These are phyloP conservation scores for Conistra vaccinii DNA, from an alignment of 2,888 invertebrate species.

Conservation along the genomic window DNA sequence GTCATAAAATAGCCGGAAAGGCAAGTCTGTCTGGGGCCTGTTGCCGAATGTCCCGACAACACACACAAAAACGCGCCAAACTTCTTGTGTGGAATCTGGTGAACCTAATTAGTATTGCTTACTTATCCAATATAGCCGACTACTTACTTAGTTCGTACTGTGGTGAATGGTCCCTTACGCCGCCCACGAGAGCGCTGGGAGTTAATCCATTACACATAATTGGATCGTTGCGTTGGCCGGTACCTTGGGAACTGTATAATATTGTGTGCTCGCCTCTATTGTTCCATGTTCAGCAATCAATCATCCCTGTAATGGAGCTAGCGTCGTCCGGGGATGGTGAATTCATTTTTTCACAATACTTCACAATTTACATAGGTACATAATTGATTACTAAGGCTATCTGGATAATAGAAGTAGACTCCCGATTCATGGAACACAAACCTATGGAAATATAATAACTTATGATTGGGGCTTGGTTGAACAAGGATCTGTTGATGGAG, in stretches of 20 bases:
- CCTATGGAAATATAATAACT: no score
- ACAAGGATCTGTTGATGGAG: no score
- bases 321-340: conserved; percentile 65
- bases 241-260: conserved; percentile 44
- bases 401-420: no score
- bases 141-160: conserved; percentile 10
- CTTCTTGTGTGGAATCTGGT: not conserved
- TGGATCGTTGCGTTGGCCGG: conserved; percentile 76
- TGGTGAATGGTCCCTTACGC: conserved; percentile 65
- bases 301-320: conserved; percentile 71
- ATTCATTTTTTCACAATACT: conserved; percentile 34
- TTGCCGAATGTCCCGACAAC: not conserved
- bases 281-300: conserved; percentile 68
- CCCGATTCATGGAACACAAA: no score
- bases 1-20: not conserved
- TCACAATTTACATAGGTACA: no score
- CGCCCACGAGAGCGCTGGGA: conserved; percentile 68
- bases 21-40: not conserved
- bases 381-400: no score
- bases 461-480: no score
- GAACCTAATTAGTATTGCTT: not conserved
- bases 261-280: conserved; percentile 46
- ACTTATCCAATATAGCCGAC: not conserved
- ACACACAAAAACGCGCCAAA: not conserved
- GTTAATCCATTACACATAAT: conserved; percentile 86